Conservation (phyloP, 2,888 invertebrate genomes). For the Tipula vernalis region DNA sequence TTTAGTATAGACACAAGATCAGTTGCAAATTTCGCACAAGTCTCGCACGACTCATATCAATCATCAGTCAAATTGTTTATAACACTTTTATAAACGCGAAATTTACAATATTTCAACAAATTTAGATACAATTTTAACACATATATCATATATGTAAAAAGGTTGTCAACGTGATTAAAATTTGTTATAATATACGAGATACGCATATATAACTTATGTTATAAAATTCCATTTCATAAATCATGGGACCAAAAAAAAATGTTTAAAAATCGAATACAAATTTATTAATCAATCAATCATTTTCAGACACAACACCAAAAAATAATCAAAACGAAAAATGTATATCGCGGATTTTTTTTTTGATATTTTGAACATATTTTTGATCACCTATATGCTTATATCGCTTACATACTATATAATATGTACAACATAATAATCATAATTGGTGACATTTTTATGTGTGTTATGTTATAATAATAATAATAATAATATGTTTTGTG, state of each 20-base stretch:
- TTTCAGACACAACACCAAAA: neutral
- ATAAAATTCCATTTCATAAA: neutral
- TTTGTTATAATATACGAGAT: neutral
- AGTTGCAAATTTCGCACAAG: neutral
- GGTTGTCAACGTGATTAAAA: neutral
- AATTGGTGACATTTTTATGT: neutral
- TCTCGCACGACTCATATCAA: neutral
- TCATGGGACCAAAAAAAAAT: neutral
- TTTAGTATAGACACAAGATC: neutral
- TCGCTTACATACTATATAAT: neutral
- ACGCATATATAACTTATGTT: neutral
- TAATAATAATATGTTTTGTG: neutral
- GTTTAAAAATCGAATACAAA: neutral
- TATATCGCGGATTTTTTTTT: neutral
- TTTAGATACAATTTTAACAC: neutral
- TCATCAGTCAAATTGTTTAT: neutral
- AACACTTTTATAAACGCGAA: neutral
- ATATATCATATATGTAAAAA: neutral
- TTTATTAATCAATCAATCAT: constrained; percentile 4
- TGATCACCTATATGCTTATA: neutral
- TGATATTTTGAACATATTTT: neutral
- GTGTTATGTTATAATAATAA: neutral
- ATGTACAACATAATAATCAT: neutral
- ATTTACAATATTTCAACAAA: neutral
- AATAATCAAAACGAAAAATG: no score